These are phyloP conservation scores for Nematolebias whitei DNA, from an alignment of 2,113 vertebrate genomes.

Conservation along the genomic window DNA sequence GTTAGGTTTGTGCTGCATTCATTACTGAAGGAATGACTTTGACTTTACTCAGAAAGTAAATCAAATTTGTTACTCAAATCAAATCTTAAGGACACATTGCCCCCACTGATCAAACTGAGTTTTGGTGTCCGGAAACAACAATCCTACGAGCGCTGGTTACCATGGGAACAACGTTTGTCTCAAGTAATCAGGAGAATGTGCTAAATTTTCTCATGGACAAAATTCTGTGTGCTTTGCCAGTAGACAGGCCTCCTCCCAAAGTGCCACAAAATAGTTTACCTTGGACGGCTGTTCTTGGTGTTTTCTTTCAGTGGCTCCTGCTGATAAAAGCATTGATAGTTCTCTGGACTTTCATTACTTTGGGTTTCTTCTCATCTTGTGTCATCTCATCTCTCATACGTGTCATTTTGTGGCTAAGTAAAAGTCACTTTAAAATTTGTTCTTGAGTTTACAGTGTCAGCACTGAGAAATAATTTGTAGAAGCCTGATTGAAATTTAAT, in stretches of 20 bases:
- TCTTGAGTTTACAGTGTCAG: background rate
- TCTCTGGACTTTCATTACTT: conserved; percentile 1
- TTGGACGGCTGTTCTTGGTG: conserved; percentile 4
- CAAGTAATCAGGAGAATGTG: background rate
- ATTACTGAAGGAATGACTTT: background rate
- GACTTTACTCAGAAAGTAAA: background rate
- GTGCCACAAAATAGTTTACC: background rate
- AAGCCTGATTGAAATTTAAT: background rate
- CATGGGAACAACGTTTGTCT: background rate
- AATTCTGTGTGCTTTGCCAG: background rate
- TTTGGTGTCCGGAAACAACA: background rate
- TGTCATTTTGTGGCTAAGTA: background rate
- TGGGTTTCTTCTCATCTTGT: background rate
- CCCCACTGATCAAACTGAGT: background rate
- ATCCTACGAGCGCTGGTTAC: background rate
- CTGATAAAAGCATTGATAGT: background rate
- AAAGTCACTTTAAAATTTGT: conserved; percentile 6
- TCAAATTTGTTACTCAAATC: conserved; percentile 1
- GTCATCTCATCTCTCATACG: too few relatives aligned
- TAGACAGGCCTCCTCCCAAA: background rate
- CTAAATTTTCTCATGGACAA: background rate
- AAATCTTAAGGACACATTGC: background rate
- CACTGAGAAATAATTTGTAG: background rate
- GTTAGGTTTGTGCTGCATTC: background rate
- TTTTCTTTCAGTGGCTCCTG: background rate